A percentile compares a stretch with the other conserved stretches of the same genome.
phyloP scores from a whole-genome alignment of 2,888 invertebrate genomes.

The Drosophila pseudotakahashii region DNA sequence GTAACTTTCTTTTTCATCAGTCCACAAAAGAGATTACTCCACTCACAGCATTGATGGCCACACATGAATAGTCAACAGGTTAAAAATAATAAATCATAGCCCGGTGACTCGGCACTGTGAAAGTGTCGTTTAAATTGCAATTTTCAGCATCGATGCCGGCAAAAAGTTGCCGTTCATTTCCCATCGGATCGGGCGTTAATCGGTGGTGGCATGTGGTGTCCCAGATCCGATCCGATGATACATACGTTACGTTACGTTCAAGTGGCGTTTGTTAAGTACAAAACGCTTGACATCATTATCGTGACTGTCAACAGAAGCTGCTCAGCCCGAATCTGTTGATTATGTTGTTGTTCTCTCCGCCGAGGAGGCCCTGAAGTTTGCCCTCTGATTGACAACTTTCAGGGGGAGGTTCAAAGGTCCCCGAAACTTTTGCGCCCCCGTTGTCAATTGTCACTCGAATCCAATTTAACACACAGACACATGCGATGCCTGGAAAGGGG shows the following conservation, averaged over 20 bases:
- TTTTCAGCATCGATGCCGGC: slow-evolving; percentile 34
- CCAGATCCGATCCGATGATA: slow-evolving; percentile 47
- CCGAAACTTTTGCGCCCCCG: slow-evolving; percentile 54
- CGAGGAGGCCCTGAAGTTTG: slow-evolving; percentile 54
- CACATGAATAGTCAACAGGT: slow-evolving; percentile 31
- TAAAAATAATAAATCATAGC: slow-evolving; percentile 35
- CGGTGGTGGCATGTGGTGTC: slow-evolving; percentile 28
- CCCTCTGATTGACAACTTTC: slow-evolving; percentile 68
- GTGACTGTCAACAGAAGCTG: slow-evolving; percentile 66
- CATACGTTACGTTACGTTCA: slow-evolving; percentile 58
- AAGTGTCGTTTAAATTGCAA: slow-evolving; percentile 38
- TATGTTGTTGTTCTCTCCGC: slow-evolving; percentile 46
- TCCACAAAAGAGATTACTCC: neutral
- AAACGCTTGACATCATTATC: slow-evolving; percentile 76
- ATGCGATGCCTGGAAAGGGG: slow-evolving; percentile 6
- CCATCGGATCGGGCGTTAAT: slow-evolving; percentile 31
- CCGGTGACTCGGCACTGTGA: slow-evolving; percentile 23
- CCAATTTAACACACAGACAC: slow-evolving; percentile 65
- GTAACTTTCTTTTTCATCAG: neutral
- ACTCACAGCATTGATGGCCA: neutral
- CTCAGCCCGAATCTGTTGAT: slow-evolving; percentile 32
- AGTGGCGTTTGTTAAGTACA: slow-evolving; percentile 76
- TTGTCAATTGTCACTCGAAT: slow-evolving; percentile 78
- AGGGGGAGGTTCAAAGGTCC: neutral
- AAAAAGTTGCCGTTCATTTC: slow-evolving; percentile 27